Base-by-base conservation (phyloP, 2,888 invertebrate genomes). In the Cheilosia vulpina region DNA sequence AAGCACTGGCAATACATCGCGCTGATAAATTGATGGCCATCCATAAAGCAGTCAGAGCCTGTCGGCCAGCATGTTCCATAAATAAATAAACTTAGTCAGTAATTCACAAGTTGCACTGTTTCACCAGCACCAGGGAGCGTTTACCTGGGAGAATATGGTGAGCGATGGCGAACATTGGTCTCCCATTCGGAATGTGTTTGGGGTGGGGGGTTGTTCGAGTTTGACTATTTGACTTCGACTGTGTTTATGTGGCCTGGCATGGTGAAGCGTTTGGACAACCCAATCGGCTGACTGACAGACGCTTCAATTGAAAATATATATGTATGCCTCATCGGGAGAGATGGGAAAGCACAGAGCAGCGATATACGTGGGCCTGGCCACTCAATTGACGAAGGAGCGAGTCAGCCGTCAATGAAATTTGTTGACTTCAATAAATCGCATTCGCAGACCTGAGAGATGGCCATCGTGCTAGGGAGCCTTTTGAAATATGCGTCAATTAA, bases 31-130 rank as follows among this genome's bases (percentile, higher is more conserved):
- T 88, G 88, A 88, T 88, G 87, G 84, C 87, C 87, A 88, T 88
- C 88, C 87, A 87, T 88, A 88, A 88, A 88, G 83, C 87, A 88
- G 88, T 88, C 88, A 85, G 85, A 81, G 87, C 85, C 88, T 88
- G 88, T 88, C 88, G 88, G 88, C 62, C 85, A 87, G 81, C 88
- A 88, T 88, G 88, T 87, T 88, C 87, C 87, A 88, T 88, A 88
- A 88, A 88, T 88, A 88, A 88, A 88, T 88, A 87, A 88, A 87
- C 87, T 87, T 83, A 87, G 85, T 88, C 87, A 87, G 87, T 87
- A 84, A 88, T 87, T 87, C 81, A 78, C 71, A 85, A 50, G 81
- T 62, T 85, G 75, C 76, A 85, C 47, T 68, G 76, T 53, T 68
- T 68, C 55, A 53, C 53, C 72, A 57, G 43, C 45, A n/a, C 24